phyloP scores from a whole-genome alignment of 2,113 vertebrate genomes.

The Hemibates koningsi region DNA sequence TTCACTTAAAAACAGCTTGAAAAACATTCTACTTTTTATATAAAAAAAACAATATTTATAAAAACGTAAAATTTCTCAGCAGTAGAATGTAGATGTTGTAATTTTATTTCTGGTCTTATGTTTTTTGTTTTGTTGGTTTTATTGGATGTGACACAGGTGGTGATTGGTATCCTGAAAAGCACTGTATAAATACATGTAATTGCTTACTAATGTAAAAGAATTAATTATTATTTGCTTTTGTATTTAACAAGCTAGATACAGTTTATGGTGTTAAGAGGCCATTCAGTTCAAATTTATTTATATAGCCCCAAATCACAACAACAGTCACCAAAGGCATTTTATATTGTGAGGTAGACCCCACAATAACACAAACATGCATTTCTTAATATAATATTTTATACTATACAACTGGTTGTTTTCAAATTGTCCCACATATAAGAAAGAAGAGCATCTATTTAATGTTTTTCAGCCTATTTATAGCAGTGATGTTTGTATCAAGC shows the following conservation, averaged over 20 bases:
- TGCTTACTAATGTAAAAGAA: background rate
- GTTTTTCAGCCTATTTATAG: background rate
- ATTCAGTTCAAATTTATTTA: background rate
- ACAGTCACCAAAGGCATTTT: background rate
- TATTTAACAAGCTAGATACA: accelerated
- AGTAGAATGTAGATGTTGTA: background rate
- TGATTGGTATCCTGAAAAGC: accelerated
- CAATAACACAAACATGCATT: background rate
- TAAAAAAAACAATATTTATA: accelerated
- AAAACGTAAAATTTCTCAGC: background rate
- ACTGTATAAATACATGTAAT: background rate
- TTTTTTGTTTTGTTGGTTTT: background rate
- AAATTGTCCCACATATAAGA: background rate
- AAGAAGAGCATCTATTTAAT: background rate
- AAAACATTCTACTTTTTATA: background rate
- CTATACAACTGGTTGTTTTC: background rate
- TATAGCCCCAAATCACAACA: background rate
- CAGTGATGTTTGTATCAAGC: background rate
- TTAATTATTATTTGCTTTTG: background rate
- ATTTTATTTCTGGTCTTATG: background rate
- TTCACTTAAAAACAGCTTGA: background rate
- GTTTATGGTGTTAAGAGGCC: background rate
- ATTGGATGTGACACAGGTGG: background rate
- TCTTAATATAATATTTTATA: background rate
- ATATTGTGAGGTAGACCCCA: background rate